These are phyloP conservation scores for Frankliniella intonsa DNA, from an alignment of 2,888 invertebrate genomes.

Conservation along the genomic window DNA sequence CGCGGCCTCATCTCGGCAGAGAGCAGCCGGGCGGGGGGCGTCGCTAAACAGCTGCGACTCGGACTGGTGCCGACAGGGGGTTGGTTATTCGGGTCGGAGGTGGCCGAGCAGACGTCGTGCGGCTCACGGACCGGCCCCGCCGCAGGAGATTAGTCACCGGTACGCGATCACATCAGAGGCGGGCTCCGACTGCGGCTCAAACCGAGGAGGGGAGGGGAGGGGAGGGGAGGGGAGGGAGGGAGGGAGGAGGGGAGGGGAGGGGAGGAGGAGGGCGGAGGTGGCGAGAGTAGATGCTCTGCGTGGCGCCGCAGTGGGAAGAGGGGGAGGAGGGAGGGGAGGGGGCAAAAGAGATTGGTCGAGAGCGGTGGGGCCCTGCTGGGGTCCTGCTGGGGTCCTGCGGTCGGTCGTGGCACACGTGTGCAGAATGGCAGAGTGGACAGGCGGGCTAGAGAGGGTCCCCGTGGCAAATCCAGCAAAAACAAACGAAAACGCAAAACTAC, in stretches of 20 bases:
- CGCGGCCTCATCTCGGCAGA: too few species aligned
- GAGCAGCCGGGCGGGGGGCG: too few species aligned
- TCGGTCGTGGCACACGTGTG: neutral
- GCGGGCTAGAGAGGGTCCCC: too few species aligned
- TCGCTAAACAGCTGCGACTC: too few species aligned
- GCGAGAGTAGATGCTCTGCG: neutral
- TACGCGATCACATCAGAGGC: neutral
- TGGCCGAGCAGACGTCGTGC: too few species aligned
- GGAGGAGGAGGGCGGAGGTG: neutral
- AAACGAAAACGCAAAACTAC: too few species aligned
- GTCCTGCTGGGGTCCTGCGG: neutral
- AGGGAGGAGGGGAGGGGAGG: neutral
- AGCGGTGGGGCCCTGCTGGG: neutral
- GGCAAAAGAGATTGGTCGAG: neutral
- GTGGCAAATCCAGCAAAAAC: too few species aligned
- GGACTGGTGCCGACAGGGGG: too few species aligned
- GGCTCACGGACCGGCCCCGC: too few species aligned
- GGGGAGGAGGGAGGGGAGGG: neutral
- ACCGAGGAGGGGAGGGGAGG: neutral
- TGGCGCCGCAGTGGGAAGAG: neutral
- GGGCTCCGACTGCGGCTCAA: neutral
- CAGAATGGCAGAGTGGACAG: neutral
- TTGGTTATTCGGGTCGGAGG: too few species aligned
- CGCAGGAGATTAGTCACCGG: too few species aligned
- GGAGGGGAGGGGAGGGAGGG: neutral